phyloP scores from a whole-genome alignment of 2,888 invertebrate genomes.

The Conchocele bisecta region DNA sequence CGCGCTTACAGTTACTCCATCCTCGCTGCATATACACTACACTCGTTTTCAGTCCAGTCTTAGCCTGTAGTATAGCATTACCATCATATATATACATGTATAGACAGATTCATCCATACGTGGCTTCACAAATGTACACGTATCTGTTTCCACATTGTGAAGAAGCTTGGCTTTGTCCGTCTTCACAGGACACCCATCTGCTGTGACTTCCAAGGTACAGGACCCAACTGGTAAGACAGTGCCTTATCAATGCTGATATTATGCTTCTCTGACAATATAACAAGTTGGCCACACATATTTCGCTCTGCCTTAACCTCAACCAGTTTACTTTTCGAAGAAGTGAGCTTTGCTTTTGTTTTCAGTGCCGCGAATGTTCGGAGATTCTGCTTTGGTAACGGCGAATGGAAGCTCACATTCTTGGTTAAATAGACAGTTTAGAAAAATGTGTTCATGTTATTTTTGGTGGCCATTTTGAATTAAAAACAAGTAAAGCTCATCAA shows the following conservation, averaged over 20 bases:
- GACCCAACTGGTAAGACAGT: not conserved
- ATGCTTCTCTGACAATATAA: not conserved
- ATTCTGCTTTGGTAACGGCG: too few relatives aligned
- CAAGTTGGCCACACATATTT: not conserved
- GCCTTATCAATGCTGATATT: not conserved
- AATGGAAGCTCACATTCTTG: too few relatives aligned
- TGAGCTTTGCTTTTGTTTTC: too few relatives aligned
- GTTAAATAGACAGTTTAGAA: too few relatives aligned
- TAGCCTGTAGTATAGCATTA: not conserved
- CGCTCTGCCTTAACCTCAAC: too few relatives aligned
- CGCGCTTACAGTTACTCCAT: not conserved
- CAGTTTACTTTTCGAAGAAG: too few relatives aligned
- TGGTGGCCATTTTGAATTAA: too few relatives aligned
- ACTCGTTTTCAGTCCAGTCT: not conserved
- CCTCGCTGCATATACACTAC: not conserved
- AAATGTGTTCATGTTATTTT: too few relatives aligned
- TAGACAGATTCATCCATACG: not conserved
- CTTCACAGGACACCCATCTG: conserved; percentile 15
- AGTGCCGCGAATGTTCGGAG: too few relatives aligned
- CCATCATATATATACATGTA: not conserved
- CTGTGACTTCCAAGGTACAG: conserved; percentile 13
- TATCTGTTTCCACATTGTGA: not conserved
- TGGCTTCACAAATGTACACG: not conserved
- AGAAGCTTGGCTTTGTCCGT: conserved; percentile 16
- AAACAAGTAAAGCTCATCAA: too few relatives aligned